A percentile compares a stretch with the other conserved stretches of the same genome.
Conservation (phyloP, 2,797 vertebrate species). For the Crocodylus rhombifer region DNA sequence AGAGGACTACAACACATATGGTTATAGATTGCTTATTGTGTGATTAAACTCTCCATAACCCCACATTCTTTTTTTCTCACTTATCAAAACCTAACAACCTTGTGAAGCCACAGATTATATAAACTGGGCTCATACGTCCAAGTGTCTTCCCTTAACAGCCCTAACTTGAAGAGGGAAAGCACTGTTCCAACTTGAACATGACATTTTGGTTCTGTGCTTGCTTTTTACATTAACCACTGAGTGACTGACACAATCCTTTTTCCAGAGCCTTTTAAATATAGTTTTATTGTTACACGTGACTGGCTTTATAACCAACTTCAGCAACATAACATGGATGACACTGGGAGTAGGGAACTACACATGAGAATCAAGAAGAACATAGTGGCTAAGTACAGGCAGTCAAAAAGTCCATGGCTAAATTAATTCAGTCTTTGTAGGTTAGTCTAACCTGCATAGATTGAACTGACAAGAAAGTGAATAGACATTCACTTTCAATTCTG, state of each 20-base stretch:
- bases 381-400: no score
- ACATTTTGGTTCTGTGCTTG: fast-evolving
- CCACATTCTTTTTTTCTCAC: not conserved
- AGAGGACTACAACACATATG: not conserved
- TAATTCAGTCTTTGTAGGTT: no score
- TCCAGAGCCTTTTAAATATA: not conserved
- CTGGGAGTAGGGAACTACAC: not conserved
- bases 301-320: not conserved
- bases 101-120: not conserved
- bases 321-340: no score
- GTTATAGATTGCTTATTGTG: not conserved
- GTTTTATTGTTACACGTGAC: no score
- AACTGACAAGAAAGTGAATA: no score
- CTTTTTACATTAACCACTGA: not conserved
- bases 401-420: no score
- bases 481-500: no score
- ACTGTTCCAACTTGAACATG: not conserved
- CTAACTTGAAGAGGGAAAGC: not conserved
- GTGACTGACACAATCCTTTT: fast-evolving
- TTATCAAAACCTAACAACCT: not conserved
- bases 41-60: not conserved
- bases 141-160: not conserved
- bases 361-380: not conserved
- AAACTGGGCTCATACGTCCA: not conserved
- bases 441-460: no score